Evolutionary conservation across 2,888 invertebrate genomes (phyloP), one percentile per base, ranked within the genome.

Genomic region (Invenusta paracnida): DNA sequence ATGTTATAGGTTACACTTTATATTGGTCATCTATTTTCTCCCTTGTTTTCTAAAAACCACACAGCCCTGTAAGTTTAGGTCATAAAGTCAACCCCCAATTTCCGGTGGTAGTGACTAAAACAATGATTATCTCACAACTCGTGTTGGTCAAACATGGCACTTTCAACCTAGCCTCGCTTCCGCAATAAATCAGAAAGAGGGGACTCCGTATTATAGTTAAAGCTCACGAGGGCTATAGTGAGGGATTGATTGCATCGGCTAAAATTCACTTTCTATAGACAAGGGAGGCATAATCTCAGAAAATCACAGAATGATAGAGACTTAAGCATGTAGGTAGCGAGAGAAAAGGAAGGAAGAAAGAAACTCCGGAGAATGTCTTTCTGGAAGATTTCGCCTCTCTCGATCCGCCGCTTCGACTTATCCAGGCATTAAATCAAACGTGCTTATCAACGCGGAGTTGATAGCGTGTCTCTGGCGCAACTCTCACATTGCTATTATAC

Each of bases 101-200:
- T 73, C 73, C 73, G 73, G 73, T 73, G 73, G 73, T 73, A 5
- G 5, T 73, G 23, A 73, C 73, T 73, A 73, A 73, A 73, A 73
- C 73, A 73, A 73, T 48, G 23, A 23, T 23, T 23, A 23, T 13
- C 11, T 25, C 23, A 23, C n/a, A n/a, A n/a, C n/a, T n/a, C n/a
- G n/a, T n/a, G n/a, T n/a, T 73, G 73, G 73, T 73, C 73, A 73
- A n/a, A 73, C 73, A 73, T 73, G 73, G 23, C 73, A 5, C 73
- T 73, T n/a, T n/a, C n/a, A n/a, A n/a, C n/a, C n/a, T n/a, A n/a
- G n/a, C n/a, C 73, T 73, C 23, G 73, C 23, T 73, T 73, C 73
- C 73, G 73, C 73, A 73, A 73, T 73, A 73, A 73, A 73, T 73
- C 73, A 73, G 73, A 13, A 5, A 5, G 5, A 48, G 48, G 48